Evolutionary conservation across 2,113 vertebrate species (phyloP), one percentile per base, ranked within the genome.

Genomic region (Oceanodroma tethys): DNA sequence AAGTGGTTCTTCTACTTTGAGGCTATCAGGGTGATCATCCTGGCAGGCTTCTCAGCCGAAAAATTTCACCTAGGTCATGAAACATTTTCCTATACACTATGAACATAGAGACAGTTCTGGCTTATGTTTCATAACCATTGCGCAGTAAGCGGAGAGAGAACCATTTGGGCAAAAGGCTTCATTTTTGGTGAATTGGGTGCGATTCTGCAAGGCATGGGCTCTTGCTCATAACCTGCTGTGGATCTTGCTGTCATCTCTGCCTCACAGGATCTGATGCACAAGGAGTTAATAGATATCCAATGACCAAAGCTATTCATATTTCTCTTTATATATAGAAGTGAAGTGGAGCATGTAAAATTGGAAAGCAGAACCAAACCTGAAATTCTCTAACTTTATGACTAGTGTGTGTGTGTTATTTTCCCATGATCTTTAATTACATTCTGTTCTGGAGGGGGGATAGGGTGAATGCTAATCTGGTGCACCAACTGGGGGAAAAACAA

Each of bases 361-460:
- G 89, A 86, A 96, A 67, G 95, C 70, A 70, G 65, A 96, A 80
- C 60, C 60, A 95, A 81, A 91, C 73, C 78, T 90, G 86, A 92
- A 93, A 78, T 95, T 95, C 92, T 95, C 48, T 86, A 88, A 95
- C 95, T 96, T 81, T 71, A 45, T 92, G 83, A 87, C 75, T 65
- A 34, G 86, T 71, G 76, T 50, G 48, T 73, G 72, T 88, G 86
- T 93, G 94, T 90, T 91, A 59, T 82, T 97, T 97, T 93, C 52
- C 87, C 72, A 91, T 91, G 90, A 81, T 96, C 93, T 94, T 96
- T 97, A 97, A 95, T 95, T 96, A 89, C 90, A 96, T 97, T 97
- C 89, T 96, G 68, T 78, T 90, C 72, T 82, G 85, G 79, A 83
- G 42, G 4, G 72, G 70, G 29, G 29, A 42, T 55, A 74, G 29